phyloP scores from a whole-genome alignment of 2,888 invertebrate genomes.

The Tipula vernalis region DNA sequence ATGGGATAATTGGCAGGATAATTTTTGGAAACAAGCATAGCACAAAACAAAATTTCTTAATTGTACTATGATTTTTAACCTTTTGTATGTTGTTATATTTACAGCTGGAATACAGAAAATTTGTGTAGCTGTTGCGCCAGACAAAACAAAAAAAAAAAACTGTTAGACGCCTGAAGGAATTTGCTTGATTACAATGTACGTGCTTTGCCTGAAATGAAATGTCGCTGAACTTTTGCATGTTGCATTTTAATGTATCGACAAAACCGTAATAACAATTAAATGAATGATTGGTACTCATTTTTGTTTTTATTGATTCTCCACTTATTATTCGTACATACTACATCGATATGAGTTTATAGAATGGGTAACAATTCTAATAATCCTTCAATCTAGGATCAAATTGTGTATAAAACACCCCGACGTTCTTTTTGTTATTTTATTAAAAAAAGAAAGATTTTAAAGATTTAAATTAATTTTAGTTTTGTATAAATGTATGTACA shows the following conservation, averaged over 20 bases:
- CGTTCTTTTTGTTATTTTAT: not conserved
- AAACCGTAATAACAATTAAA: not conserved
- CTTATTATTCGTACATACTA: not conserved
- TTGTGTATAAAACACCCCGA: not conserved
- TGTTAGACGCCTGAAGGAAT: not conserved
- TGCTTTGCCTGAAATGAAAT: not conserved
- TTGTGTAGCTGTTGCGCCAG: not conserved
- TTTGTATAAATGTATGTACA: not conserved
- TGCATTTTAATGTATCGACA: not conserved
- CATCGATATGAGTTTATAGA: not conserved
- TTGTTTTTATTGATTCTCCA: not conserved
- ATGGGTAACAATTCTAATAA: not conserved
- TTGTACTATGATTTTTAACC: not conserved
- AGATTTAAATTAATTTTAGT: not conserved
- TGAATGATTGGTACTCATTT: not conserved
- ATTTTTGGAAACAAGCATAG: not conserved
- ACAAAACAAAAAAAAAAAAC: not conserved
- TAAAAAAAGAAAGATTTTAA: not conserved
- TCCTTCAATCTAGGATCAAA: not conserved
- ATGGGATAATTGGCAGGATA: not conserved
- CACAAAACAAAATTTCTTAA: not conserved
- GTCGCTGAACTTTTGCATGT: not conserved
- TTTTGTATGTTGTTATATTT: not conserved
- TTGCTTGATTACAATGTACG: not conserved
- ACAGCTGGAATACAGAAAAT: not conserved